A percentile compares a stretch with the other conserved stretches of the same genome.
These are phyloP conservation scores for Osmerus eperlanus DNA, from an alignment of 2,113 vertebrate genomes.

Conservation along the genomic window DNA sequence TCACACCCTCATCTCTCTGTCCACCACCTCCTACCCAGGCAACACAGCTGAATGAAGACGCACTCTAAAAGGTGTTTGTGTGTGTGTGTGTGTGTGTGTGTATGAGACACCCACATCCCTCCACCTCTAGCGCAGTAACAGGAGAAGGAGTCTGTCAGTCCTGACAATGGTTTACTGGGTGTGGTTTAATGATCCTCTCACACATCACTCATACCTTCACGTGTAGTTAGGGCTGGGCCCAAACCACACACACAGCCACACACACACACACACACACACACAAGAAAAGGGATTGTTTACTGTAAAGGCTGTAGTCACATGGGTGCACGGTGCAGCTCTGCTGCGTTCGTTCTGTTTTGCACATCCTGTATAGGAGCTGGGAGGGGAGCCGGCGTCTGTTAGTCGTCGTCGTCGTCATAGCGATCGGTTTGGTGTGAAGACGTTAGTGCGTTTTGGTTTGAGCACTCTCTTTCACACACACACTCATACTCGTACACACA, in stretches of 20 bases:
- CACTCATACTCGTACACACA: not conserved
- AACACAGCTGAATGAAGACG: constrained; percentile 69
- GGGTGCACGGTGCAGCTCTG: no score
- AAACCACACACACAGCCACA: not conserved
- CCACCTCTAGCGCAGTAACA: not conserved
- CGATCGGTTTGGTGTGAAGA: not conserved
- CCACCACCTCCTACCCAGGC: constrained; percentile 32
- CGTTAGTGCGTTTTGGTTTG: not conserved
- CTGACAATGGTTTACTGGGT: not conserved
- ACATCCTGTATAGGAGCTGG: not conserved
- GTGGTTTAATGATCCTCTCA: not conserved
- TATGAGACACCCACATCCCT: constrained; percentile 3
- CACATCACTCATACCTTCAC: not conserved
- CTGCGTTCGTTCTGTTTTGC: not conserved
- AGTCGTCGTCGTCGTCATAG: not conserved
- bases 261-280: not conserved
- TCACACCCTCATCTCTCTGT: constrained; percentile 25
- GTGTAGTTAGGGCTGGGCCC: constrained; percentile 42
- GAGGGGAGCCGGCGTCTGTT: not conserved
- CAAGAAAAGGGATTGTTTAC: not conserved
- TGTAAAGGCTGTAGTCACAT: not conserved
- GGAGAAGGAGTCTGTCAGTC: constrained; percentile 22
- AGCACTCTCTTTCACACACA: no score
- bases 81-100: constrained; percentile 4
- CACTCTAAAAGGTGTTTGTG: constrained; percentile 17